Percentiles rank a stretch among this genome's conserved stretches.
These are phyloP conservation scores for Todus mexicanus DNA, from an alignment of 2,797 vertebrate species.

Conservation along the genomic window DNA sequence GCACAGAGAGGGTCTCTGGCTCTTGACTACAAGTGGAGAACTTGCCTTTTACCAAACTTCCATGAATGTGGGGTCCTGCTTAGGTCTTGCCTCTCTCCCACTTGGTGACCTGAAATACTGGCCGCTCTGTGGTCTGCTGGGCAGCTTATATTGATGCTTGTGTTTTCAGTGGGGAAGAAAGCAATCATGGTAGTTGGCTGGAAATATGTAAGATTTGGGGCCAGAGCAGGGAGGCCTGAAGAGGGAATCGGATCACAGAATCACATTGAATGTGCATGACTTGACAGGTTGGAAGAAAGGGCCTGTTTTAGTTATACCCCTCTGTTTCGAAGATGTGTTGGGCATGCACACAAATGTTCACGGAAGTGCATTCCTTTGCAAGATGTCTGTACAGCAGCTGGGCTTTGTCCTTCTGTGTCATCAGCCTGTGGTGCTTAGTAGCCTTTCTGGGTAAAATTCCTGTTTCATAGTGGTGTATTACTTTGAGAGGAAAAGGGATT, in stretches of 20 bases:
- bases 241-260: not conserved
- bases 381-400: conserved; percentile 7
- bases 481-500: not conserved
- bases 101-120: not conserved
- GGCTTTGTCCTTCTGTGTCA: not conserved
- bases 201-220: not conserved
- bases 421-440: not conserved
- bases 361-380: not conserved
- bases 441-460: not conserved
- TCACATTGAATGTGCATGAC: not conserved
- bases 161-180: not conserved
- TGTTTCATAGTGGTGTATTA: not conserved
- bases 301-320: not conserved
- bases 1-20: not conserved
- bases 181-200: not conserved
- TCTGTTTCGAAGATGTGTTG: not conserved
- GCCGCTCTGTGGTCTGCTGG: accelerated
- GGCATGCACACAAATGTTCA: not conserved
- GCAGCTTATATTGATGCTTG: accelerated
- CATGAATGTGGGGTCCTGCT: not conserved
- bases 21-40: not conserved
- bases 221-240: not conserved
- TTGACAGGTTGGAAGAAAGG: not conserved
- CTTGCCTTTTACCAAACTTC: not conserved
- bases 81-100: not conserved